Evolutionary conservation across 2,797 vertebrate species (phyloP).

Genomic region (Simalia tracyae): DNA sequence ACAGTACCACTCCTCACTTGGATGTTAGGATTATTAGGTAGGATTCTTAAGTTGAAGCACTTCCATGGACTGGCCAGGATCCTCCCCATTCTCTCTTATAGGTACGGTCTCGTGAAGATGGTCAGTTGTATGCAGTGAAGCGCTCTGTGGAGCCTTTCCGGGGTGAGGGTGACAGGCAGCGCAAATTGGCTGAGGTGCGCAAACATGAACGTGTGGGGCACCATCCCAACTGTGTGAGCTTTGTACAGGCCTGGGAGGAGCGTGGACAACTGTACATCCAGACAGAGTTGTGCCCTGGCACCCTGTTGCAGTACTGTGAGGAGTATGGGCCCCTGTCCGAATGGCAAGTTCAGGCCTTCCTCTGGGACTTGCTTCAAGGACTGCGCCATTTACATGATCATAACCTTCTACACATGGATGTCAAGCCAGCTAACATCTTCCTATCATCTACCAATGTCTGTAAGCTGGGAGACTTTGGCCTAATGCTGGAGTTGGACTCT

Average conservation of each 20-base stretch:
- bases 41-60: background rate
- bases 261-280: slow-evolving; percentile 86
- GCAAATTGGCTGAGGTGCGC: slow-evolving; percentile 81
- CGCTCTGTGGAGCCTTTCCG: slow-evolving; percentile 85
- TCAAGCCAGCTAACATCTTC: slow-evolving; percentile 91
- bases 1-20: background rate
- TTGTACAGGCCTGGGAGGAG: slow-evolving; percentile 90
- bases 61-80: background rate
- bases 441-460: slow-evolving; percentile 81
- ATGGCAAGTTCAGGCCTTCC: slow-evolving; percentile 78
- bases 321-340: slow-evolving; percentile 69
- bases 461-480: slow-evolving; percentile 89
- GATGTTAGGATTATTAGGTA: background rate
- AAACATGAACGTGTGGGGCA: slow-evolving; percentile 84
- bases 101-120: slow-evolving; percentile 82
- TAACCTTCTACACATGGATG: slow-evolving; percentile 85
- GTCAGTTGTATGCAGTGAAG: slow-evolving; percentile 84
- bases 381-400: slow-evolving; percentile 82
- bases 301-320: slow-evolving; percentile 82
- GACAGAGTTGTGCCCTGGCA: slow-evolving; percentile 87
- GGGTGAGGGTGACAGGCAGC: slow-evolving; percentile 80
- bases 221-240: slow-evolving; percentile 84
- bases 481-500: slow-evolving; percentile 77
- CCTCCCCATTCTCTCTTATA: slow-evolving; percentile 49
- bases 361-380: slow-evolving; percentile 85